Percentiles rank a stretch among this genome's conserved stretches.
These are phyloP conservation scores for Abrostola triplasia DNA, from an alignment of 2,888 invertebrate species.

Conservation along the genomic window DNA sequence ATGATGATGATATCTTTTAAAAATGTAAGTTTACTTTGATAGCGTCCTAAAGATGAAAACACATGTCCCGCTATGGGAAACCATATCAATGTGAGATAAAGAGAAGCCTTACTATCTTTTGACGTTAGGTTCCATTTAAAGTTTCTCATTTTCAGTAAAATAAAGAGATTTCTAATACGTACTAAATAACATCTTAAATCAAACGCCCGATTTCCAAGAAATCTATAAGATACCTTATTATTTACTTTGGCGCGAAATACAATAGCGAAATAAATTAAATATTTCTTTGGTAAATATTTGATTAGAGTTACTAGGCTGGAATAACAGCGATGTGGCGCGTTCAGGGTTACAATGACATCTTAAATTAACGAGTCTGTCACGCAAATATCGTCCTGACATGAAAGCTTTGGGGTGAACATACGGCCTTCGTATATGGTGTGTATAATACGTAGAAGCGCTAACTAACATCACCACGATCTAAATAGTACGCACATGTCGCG, in stretches of 20 bases:
- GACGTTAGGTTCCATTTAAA: constrained; percentile 11
- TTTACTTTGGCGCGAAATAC: constrained; percentile 3
- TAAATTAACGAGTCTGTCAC: constrained; percentile 67
- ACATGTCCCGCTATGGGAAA: constrained; percentile 25
- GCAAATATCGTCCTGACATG: constrained; percentile 61
- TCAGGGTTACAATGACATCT: constrained; percentile 56
- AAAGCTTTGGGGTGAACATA: constrained; percentile 35
- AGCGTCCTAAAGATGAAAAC: constrained; percentile 11
- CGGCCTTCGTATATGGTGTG: constrained; percentile 35
- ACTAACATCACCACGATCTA: constrained; percentile 30
- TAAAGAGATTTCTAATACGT: constrained; percentile 5
- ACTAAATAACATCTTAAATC: constrained; percentile 12
- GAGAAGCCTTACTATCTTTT: constrained; percentile 37
- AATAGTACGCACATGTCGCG: constrained; percentile 45
- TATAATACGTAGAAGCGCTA: constrained; percentile 18
- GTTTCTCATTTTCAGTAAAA: background rate
- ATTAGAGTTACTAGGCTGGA: constrained; percentile 42
- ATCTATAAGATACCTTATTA: constrained; percentile 1
- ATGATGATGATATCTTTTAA: no score
- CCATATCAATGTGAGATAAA: constrained; percentile 38
- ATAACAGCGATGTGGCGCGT: constrained; percentile 54
- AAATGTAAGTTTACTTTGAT: background rate
- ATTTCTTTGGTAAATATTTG: constrained; percentile 34
- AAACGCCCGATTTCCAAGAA: constrained; percentile 9
- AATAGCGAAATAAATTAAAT: constrained; percentile 22